These are phyloP conservation scores for Drosophila fulvimacula DNA, from an alignment of 2,888 invertebrate genomes.

Conservation along the genomic window DNA sequence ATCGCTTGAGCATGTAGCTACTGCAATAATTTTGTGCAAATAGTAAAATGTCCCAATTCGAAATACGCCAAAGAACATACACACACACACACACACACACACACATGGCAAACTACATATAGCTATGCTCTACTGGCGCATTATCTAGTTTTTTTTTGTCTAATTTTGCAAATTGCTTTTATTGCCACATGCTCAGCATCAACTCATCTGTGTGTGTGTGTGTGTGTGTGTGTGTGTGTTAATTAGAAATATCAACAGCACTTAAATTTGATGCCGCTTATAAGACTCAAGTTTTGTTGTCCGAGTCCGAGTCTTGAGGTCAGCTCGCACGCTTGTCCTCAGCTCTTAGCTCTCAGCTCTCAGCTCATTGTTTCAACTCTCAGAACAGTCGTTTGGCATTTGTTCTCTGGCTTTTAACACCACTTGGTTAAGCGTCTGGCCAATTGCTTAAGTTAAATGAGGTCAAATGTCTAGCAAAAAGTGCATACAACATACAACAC, in stretches of 20 bases:
- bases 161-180: slow-evolving; percentile 70
- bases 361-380: slow-evolving; percentile 52
- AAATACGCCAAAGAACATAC: slow-evolving; percentile 26
- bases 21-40: slow-evolving; percentile 41
- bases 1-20: slow-evolving; percentile 16
- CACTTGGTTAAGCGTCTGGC: slow-evolving; percentile 11
- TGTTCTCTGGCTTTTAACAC: slow-evolving; percentile 27
- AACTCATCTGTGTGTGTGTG: slow-evolving; percentile 27
- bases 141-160: slow-evolving; percentile 62
- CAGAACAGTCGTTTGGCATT: slow-evolving; percentile 50
- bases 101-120: neutral
- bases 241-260: slow-evolving; percentile 77
- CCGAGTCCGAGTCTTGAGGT: slow-evolving; percentile 19
- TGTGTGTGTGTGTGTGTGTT: slow-evolving; percentile 50
- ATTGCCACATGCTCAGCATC: slow-evolving; percentile 39
- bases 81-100: slow-evolving; percentile 1
- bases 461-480: neutral
- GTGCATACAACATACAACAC: neutral
- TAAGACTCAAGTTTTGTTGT: slow-evolving; percentile 56
- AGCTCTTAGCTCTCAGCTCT: slow-evolving; percentile 38
- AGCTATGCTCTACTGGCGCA: slow-evolving; percentile 27
- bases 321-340: slow-evolving; percentile 10
- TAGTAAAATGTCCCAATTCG: slow-evolving; percentile 60
- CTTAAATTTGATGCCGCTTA: slow-evolving; percentile 69
- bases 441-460: slow-evolving; percentile 17